Evolutionary conservation across 35 echinoderm and acorn worm genomes (phyloP).

Genomic region (Nesometra sesokonis): DNA sequence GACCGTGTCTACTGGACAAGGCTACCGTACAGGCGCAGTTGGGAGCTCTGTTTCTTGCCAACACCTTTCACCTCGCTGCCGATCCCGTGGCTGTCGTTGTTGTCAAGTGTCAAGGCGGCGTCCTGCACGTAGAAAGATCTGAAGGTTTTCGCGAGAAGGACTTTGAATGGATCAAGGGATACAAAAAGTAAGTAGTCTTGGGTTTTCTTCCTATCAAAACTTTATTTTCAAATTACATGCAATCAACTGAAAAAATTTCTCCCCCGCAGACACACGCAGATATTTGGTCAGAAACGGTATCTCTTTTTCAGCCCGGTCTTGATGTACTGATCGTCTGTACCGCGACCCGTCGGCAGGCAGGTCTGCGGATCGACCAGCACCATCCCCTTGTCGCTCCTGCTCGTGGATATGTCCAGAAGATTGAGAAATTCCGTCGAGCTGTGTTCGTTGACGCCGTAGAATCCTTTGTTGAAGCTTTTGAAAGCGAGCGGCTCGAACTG

Average conservation of each 20-base stretch:
- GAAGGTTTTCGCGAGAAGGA: background rate
- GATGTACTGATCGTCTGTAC: background rate
- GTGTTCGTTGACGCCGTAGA: background rate
- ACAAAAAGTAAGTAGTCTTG: background rate
- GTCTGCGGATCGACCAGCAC: background rate
- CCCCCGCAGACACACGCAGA: background rate
- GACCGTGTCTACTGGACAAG: too few species aligned
- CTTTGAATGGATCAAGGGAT: background rate
- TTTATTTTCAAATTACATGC: background rate
- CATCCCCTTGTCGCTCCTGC: background rate
- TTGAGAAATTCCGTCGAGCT: background rate
- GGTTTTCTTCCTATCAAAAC: background rate
- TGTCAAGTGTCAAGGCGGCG: background rate
- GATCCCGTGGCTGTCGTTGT: background rate
- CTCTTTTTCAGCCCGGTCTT: background rate
- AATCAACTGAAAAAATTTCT: too few species aligned
- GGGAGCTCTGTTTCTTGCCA: background rate
- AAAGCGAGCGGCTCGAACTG: background rate
- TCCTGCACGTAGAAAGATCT: background rate
- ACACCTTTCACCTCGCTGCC: background rate
- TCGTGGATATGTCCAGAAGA: background rate
- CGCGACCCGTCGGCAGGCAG: background rate
- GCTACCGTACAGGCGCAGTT: background rate
- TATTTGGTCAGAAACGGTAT: background rate
- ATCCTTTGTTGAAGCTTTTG: background rate